Evolutionary conservation across 2,888 invertebrate species (phyloP).

Genomic region (Parapristionchus giblindavisi): DNA sequence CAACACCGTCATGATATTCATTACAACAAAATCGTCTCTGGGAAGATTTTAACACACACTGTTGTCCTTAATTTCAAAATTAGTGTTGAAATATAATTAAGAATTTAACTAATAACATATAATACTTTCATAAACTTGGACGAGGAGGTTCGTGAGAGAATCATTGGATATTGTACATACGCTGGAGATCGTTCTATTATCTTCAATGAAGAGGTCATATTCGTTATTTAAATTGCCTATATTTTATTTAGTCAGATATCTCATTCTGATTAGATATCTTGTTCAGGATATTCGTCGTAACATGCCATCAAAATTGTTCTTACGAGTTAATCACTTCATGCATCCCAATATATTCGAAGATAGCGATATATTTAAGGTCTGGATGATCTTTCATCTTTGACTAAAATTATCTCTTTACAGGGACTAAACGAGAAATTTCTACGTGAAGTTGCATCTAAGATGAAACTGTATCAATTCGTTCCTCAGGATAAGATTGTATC

Average conservation of each 20-base stretch:
- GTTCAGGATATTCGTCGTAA: neutral
- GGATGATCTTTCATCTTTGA: no score
- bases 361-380: conserved; percentile 6
- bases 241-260: no score
- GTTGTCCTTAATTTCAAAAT: no score
- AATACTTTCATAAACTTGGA: no score
- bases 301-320: conserved; percentile 28
- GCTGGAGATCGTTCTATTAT: neutral
- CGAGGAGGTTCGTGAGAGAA: neutral
- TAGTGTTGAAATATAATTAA: no score
- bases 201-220: neutral
- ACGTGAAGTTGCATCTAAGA: conserved; percentile 23
- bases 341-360: conserved; percentile 12
- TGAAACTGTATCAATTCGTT: conserved; percentile 1
- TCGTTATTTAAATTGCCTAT: neutral
- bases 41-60: no score
- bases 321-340: conserved; percentile 28
- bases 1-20: no score
- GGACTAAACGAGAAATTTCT: neutral
- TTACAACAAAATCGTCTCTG: no score
- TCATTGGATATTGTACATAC: neutral
- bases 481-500: conserved; percentile 23
- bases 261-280: neutral
- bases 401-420: neutral
- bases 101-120: no score